Conservation (phyloP, 2,113 vertebrate genomes). For the Apeltes quadracus region DNA sequence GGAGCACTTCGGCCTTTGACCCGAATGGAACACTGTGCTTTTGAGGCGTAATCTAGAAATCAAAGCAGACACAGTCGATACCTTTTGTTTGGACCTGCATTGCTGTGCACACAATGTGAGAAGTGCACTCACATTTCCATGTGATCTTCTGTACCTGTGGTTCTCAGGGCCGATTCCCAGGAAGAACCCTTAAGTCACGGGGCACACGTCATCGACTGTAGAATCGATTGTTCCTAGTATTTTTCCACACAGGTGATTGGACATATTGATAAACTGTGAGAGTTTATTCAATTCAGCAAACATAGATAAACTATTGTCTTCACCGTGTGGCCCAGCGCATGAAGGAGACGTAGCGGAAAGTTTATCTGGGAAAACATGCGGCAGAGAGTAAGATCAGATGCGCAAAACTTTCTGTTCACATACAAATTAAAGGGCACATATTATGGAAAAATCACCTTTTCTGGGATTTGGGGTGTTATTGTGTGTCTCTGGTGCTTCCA, state of each 20-base stretch:
- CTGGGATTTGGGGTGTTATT: too few species aligned
- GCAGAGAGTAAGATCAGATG: not conserved
- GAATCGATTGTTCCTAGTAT: not conserved
- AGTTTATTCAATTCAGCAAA: constrained; percentile 8
- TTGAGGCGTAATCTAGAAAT: not conserved
- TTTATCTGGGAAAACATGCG: not conserved
- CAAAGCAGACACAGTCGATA: not conserved
- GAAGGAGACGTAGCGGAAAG: not conserved
- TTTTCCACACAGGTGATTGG: not conserved
- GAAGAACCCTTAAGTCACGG: not conserved
- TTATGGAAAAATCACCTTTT: too few species aligned
- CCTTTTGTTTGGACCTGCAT: not conserved
- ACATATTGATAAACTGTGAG: not conserved
- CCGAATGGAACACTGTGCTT: not conserved
- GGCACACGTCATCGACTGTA: not conserved
- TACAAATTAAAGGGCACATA: too few species aligned
- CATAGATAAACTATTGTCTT: not conserved
- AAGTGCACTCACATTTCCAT: constrained; percentile 24
- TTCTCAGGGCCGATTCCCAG: constrained; percentile 13
- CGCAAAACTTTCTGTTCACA: not conserved
- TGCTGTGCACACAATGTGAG: not conserved
- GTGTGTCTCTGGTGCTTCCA: too few species aligned
- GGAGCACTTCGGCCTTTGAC: not conserved
- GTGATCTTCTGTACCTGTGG: constrained; percentile 1
- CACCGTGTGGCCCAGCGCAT: not conserved